Base-by-base conservation (phyloP, 2,888 invertebrate genomes). In the Oligia strigilis region DNA sequence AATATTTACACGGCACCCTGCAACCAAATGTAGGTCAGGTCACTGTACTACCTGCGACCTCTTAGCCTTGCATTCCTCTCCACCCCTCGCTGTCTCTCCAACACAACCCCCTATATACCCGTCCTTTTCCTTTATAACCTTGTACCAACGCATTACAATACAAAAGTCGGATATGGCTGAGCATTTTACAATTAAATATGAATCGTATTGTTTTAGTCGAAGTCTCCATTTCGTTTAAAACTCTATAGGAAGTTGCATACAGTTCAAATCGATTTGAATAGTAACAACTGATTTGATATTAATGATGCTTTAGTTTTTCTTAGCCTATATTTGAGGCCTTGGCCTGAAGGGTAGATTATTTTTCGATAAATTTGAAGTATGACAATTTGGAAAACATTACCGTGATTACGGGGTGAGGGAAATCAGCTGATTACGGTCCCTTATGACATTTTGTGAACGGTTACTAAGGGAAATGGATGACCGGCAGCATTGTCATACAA, bases 11-110 rank as follows among this genome's bases (percentile, higher is more conserved):
- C 93, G 92, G 90, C 91, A 91, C 93, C 94, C 95, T 95, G 96
- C 96, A 96, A 89, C 94, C 88, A 86, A 92, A 97, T 95, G 92
- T 97, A 88, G 97, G 97, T 95, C 96, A 96, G 96, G 96, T 95
- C 96, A 94, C 92, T 96, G 96, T 94, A 95, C 94, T 94, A 94
- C 96, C 95, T 95, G 95, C 93, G 96, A 96, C 94, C 96, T 92
- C 92, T 88, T 94, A 95, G 95, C 95, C 96, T 95, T 96, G 96
- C 96, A 96, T 94, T 95, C 94, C 92, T 87, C 92, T 87, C 88
- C 77, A 87, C 83, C 91, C 90, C 84, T 93, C 94, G 86, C 91
- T 87, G 88, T 93, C 92, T 62, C 83, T 84, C 93, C 66, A 87
- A 75, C 76, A 80, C 82, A 78, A 85, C 74, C 78, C 74, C 80